Percentiles rank a stretch among this genome's conserved stretches.
Conservation (phyloP, 2,113 vertebrate species). For the Lophochroa leadbeateri region DNA sequence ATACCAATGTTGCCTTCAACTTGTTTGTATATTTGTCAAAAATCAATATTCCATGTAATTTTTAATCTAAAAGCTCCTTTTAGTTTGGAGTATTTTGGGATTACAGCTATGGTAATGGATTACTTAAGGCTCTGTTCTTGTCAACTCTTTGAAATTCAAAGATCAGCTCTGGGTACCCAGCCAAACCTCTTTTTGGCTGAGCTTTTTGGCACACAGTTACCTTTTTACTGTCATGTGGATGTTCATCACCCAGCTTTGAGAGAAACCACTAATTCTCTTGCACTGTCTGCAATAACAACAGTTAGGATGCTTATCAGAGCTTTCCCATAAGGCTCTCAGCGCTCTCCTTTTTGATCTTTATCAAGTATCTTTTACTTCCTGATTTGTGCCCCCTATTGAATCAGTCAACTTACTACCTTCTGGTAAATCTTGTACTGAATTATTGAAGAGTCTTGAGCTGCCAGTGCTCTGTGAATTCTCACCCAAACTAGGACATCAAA, state of each 20-base stretch:
- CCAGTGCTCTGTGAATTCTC: neutral
- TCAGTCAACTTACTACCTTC: neutral
- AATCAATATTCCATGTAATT: neutral
- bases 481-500: neutral
- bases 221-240: constrained; percentile 46
- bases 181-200: constrained; percentile 49
- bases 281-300: constrained; percentile 41
- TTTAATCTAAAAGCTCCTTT: constrained; percentile 26
- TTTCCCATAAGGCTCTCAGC: neutral
- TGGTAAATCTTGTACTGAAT: neutral
- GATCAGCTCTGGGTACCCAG: constrained; percentile 51
- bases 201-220: constrained; percentile 20
- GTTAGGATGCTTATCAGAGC: constrained; percentile 43
- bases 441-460: neutral
- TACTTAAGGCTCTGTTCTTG: constrained; percentile 40
- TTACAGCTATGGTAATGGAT: constrained; percentile 20
- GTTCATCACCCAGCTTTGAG: constrained; percentile 49
- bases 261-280: constrained; percentile 51
- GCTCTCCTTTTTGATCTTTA: neutral
- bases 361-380: neutral
- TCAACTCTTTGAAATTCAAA: constrained; percentile 55
- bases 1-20: neutral
- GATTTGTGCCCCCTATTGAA: neutral
- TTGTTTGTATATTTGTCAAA: neutral
- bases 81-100: constrained; percentile 4